Evolutionary conservation across 2,888 invertebrate species (phyloP).

Genomic region (Drosophila helvetica): DNA sequence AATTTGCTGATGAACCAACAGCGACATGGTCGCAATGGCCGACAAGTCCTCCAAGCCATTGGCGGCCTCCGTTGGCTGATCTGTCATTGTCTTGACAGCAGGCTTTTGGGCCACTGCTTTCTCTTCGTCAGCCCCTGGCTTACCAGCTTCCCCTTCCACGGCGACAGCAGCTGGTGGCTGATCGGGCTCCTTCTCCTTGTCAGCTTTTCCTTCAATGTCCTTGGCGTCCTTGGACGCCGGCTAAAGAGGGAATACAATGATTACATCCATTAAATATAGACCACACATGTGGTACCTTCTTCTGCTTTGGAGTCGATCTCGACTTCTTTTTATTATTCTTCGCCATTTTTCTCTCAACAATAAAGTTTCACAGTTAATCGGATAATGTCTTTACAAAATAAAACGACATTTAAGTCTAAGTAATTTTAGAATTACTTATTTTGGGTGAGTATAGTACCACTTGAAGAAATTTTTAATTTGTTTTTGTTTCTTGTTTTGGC

Average conservation of each 20-base stretch:
- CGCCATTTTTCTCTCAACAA: slow-evolving; percentile 28
- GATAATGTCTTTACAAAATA: slow-evolving; percentile 1
- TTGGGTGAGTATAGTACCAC: neutral
- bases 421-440: neutral
- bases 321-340: slow-evolving; percentile 37
- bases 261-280: neutral
- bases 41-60: slow-evolving; percentile 18
- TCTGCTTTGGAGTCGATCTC: slow-evolving; percentile 13
- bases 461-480: neutral
- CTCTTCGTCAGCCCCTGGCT: neutral
- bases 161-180: neutral
- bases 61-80: no score
- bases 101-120: no score
- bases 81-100: no score
- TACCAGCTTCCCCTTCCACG: neutral
- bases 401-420: neutral
- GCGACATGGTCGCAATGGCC: slow-evolving; percentile 31
- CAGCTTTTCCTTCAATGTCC: neutral
- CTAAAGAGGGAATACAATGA: neutral
- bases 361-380: neutral
- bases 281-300: slow-evolving; percentile 13
- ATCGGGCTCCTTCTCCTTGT: neutral
- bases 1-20: slow-evolving; percentile 41
- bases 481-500: neutral
- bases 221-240: neutral